phyloP scores from a whole-genome alignment of 2,113 vertebrate species.

The Platycercus adscitus region DNA sequence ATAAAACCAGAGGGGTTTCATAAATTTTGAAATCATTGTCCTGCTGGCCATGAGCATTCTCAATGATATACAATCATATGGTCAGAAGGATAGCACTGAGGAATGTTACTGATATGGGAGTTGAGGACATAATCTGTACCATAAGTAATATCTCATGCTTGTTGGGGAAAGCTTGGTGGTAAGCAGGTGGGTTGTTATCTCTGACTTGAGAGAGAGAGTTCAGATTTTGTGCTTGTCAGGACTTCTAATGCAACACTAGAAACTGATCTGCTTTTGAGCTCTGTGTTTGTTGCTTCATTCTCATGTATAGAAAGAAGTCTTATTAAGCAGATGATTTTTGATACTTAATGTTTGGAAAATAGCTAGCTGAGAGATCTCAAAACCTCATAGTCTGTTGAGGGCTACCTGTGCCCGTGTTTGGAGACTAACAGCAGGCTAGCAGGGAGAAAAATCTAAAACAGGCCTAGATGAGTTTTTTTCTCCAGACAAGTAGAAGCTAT shows the following conservation, averaged over 20 bases:
- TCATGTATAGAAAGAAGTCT: neutral
- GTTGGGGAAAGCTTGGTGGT: neutral
- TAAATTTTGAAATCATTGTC: neutral
- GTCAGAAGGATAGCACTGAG: neutral
- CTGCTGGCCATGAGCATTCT: neutral
- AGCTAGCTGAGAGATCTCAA: neutral
- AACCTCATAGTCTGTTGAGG: neutral
- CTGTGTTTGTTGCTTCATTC: neutral
- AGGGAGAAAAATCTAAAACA: neutral
- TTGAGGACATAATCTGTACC: neutral
- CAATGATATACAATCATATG: neutral
- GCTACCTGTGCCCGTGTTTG: neutral
- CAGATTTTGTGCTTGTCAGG: neutral
- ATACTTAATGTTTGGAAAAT: neutral
- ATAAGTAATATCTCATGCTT: neutral
- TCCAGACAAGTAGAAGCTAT: neutral
- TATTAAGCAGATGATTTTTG: neutral
- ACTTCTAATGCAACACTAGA: neutral
- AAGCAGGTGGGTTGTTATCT: neutral
- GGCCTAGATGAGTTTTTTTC: neutral
- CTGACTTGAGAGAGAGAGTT: neutral
- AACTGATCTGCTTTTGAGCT: neutral
- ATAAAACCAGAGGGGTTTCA: neutral
- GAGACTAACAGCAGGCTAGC: neutral
- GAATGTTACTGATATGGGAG: neutral